Conservation (phyloP, 2,888 invertebrate species). For the Melinaea menophilus region DNA sequence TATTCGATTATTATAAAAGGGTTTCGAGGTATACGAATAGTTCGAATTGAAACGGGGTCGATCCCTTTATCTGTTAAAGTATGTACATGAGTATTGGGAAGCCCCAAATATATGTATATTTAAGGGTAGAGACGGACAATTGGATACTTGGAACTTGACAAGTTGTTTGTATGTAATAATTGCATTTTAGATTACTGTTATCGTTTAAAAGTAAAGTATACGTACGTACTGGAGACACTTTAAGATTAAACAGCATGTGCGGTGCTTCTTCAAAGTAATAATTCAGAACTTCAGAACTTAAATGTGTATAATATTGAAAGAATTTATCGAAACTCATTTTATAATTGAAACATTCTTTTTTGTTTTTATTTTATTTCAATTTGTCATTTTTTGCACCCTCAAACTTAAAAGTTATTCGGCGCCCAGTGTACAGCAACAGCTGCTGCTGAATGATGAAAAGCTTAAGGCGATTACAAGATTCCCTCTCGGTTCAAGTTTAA, state of each 20-base stretch:
- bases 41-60: constrained; percentile 52
- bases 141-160: neutral
- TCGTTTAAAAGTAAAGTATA: no score
- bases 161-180: neutral
- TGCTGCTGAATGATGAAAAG: constrained; percentile 67
- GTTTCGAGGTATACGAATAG: constrained; percentile 59
- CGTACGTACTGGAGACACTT: no score
- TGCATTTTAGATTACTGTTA: no score
- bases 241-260: no score
- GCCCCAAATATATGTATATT: constrained; percentile 16
- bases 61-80: constrained; percentile 41
- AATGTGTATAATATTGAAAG: neutral
- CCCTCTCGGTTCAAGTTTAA: constrained; percentile 62
- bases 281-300: no score
- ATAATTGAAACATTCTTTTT: constrained; percentile 8
- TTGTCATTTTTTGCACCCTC: constrained; percentile 28
- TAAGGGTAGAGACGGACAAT: constrained; percentile 10
- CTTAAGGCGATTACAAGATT: constrained; percentile 70
- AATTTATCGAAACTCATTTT: neutral
- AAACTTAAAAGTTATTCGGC: constrained; percentile 30
- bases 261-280: no score
- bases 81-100: constrained; percentile 32
- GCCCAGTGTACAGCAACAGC: constrained; percentile 50
- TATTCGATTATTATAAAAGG: constrained; percentile 68
- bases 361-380: constrained; percentile 20